Percentiles rank a stretch among this genome's conserved stretches.
Conservation (phyloP, 2,797 vertebrate species). For the Channallabes apus region DNA sequence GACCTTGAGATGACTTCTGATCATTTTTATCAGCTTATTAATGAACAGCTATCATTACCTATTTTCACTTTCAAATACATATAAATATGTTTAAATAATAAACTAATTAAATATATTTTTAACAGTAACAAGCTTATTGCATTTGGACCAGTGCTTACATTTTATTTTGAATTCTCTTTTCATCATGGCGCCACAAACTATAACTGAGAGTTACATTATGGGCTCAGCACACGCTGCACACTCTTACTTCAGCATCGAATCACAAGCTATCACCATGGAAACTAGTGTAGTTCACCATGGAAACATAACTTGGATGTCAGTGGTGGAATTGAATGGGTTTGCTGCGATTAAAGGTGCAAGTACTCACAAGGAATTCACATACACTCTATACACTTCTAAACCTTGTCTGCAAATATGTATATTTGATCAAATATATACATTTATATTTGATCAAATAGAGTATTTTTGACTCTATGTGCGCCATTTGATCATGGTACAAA, state of each 20-base stretch:
- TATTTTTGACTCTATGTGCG: not conserved
- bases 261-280: constrained; percentile 57
- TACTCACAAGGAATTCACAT: constrained; percentile 42
- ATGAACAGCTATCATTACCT: not conserved
- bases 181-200: constrained; percentile 25
- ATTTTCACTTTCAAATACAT: not conserved
- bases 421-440: constrained; percentile 2
- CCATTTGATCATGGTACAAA: not conserved
- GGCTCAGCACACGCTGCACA: constrained; percentile 43
- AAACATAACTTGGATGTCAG: constrained; percentile 54
- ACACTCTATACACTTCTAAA: constrained; percentile 24
- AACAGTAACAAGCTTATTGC: not conserved
- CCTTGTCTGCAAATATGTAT: not conserved
- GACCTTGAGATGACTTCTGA: not conserved
- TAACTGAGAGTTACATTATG: constrained; percentile 45
- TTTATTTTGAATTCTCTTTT: not conserved
- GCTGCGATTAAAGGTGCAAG: constrained; percentile 41
- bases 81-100: not conserved
- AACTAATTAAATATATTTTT: not conserved
- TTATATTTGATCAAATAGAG: not conserved
- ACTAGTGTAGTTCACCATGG: constrained; percentile 59
- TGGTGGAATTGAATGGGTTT: constrained; percentile 52
- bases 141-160: not conserved
- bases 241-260: constrained; percentile 48
- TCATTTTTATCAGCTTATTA: not conserved